phyloP scores from a whole-genome alignment of 2,888 invertebrate species.

The Ichneumon xanthorius region DNA sequence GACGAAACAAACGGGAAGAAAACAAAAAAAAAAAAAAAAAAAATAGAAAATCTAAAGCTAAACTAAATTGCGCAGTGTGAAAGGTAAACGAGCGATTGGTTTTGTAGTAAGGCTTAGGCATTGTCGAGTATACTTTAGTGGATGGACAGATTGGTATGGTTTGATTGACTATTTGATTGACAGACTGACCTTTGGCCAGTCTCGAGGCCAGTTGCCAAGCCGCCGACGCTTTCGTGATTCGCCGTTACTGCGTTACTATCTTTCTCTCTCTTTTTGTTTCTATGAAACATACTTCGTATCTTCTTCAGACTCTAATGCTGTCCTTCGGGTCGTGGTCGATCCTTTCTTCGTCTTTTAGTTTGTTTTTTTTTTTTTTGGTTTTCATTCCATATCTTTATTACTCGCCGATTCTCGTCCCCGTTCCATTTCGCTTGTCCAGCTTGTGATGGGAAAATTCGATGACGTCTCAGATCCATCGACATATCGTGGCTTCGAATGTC shows the following conservation, averaged over 20 bases:
- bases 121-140: constrained; percentile 40
- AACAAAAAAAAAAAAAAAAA: constrained; percentile 9
- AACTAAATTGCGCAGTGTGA: constrained; percentile 33
- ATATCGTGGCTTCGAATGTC: not conserved
- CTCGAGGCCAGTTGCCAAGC: constrained; percentile 71
- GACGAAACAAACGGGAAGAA: constrained; percentile 3
- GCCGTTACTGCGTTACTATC: constrained; percentile 28
- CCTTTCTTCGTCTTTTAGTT: not conserved
- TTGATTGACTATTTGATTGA: constrained; percentile 66
- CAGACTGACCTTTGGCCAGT: constrained; percentile 81
- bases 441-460: not conserved
- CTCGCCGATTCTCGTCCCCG: not conserved
- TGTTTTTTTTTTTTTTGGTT: constrained; percentile 2
- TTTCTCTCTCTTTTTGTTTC: constrained; percentile 15
- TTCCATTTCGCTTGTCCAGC: not conserved
- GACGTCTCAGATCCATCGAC: not conserved
- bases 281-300: constrained; percentile 16
- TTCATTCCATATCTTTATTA: not conserved
- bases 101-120: constrained; percentile 37
- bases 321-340: constrained; percentile 11
- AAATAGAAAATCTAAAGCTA: constrained; percentile 36
- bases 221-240: constrained; percentile 45
- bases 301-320: constrained; percentile 23
- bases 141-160: constrained; percentile 18
- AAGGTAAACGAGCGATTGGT: constrained; percentile 28